Evolutionary conservation across 2,113 vertebrate genomes (phyloP).

Genomic region (Mystacornis crossleyi): DNA sequence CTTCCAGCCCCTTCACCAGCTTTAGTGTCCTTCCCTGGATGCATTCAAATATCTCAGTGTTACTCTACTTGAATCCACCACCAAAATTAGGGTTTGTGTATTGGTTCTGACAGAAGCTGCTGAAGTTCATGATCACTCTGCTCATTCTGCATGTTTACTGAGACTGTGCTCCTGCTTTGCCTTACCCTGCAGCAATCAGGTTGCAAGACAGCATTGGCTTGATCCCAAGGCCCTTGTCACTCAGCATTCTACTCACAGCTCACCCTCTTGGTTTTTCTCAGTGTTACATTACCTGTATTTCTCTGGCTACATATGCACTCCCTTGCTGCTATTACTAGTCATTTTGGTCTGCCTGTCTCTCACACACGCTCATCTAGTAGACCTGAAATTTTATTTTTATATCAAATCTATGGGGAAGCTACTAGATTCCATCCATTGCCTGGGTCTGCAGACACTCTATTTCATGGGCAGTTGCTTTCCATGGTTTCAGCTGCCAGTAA

Average conservation of each 20-base stretch:
- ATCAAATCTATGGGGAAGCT: neutral
- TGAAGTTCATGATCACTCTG: neutral
- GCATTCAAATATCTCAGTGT: neutral
- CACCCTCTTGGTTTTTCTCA: neutral
- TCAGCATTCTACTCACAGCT: neutral
- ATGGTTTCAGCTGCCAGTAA: neutral
- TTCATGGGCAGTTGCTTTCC: neutral
- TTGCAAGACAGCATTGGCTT: neutral
- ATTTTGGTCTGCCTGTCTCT: neutral
- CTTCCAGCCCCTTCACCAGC: neutral
- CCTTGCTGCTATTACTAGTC: neutral
- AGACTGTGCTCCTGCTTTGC: neutral
- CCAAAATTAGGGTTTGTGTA: neutral
- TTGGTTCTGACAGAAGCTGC: neutral
- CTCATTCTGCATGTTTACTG: neutral
- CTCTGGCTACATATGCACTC: neutral
- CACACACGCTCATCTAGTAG: neutral
- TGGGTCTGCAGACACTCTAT: neutral
- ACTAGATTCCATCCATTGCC: neutral
- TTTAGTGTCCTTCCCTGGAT: neutral
- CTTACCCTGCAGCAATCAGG: neutral
- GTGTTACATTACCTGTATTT: neutral
- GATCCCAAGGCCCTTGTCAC: neutral
- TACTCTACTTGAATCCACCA: neutral
- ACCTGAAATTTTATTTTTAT: neutral